phyloP scores from a whole-genome alignment of 1,140 invertebrate genomes.

The Patella vulgata region DNA sequence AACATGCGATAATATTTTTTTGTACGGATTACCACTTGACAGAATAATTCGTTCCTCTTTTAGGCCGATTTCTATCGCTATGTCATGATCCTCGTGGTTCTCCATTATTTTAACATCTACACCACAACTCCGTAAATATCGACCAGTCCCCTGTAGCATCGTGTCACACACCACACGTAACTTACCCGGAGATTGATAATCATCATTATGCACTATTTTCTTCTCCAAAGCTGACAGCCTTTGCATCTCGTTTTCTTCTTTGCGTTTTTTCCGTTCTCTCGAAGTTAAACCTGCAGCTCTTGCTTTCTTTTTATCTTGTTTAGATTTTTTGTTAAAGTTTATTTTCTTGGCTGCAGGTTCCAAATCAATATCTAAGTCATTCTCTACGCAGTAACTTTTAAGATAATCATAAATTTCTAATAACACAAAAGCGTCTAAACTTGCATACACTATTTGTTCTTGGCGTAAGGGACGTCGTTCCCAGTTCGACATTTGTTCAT shows the following conservation, averaged over 20 bases:
- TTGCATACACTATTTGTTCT: slow-evolving; percentile 82
- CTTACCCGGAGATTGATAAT: slow-evolving; percentile 38
- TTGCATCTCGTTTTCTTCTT: neutral
- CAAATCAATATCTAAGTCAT: slow-evolving; percentile 39
- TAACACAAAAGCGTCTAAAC: slow-evolving; percentile 82
- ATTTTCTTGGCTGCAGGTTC: slow-evolving; percentile 42
- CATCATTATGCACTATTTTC: neutral
- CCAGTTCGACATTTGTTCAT: slow-evolving; percentile 90
- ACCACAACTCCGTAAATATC: slow-evolving; percentile 74
- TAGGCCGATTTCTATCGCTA: slow-evolving; percentile 67
- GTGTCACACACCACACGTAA: slow-evolving; percentile 66
- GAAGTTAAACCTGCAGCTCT: slow-evolving; percentile 27
- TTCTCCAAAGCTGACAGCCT: neutral
- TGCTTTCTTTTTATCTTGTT: slow-evolving; percentile 43
- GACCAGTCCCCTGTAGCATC: slow-evolving; percentile 69
- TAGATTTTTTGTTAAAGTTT: slow-evolving; percentile 47
- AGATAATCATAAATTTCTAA: slow-evolving; percentile 76
- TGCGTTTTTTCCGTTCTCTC: slow-evolving; percentile 6
- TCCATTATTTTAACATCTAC: slow-evolving; percentile 73
- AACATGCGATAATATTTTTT: slow-evolving; percentile 42
- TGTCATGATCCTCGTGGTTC: slow-evolving; percentile 67
- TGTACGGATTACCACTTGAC: slow-evolving; percentile 68
- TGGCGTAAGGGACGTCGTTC: slow-evolving; percentile 80
- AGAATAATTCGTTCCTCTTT: slow-evolving; percentile 72
- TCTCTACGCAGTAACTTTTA: slow-evolving; percentile 19